Conservation (phyloP, 1,140 invertebrate species). For the Hyphantria cunea region DNA sequence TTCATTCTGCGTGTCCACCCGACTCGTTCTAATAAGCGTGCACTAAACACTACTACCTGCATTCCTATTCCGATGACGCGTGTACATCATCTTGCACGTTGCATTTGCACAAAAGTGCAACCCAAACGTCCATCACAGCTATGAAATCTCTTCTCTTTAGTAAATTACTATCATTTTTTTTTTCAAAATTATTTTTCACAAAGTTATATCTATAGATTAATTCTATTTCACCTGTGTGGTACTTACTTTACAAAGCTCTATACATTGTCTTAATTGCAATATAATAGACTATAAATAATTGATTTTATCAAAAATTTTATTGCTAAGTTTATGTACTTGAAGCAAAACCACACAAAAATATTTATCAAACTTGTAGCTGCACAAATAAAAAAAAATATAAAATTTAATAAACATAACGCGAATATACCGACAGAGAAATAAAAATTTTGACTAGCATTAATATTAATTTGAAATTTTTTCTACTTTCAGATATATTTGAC, state of each 20-base stretch:
- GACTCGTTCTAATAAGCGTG: slow-evolving; percentile 34
- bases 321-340: slow-evolving; percentile 70
- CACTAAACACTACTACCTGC: slow-evolving; percentile 45
- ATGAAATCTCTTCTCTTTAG: slow-evolving; percentile 73
- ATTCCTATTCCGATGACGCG: slow-evolving; percentile 25
- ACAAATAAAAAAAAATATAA: slow-evolving; percentile 47
- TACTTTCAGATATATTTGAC: slow-evolving; percentile 71
- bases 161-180: slow-evolving; percentile 50
- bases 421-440: slow-evolving; percentile 52
- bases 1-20: background rate
- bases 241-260: slow-evolving; percentile 80
- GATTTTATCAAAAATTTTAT: slow-evolving; percentile 78
- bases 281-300: slow-evolving; percentile 76
- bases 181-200: slow-evolving; percentile 52
- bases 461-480: slow-evolving; percentile 58
- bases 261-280: slow-evolving; percentile 78
- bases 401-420: slow-evolving; percentile 33
- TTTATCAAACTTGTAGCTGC: slow-evolving; percentile 43
- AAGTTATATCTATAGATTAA: slow-evolving; percentile 60
- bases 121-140: slow-evolving; percentile 73
- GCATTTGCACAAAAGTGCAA: slow-evolving; percentile 72
- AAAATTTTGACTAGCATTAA: slow-evolving; percentile 75
- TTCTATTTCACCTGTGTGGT: slow-evolving; percentile 73
- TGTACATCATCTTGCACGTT: slow-evolving; percentile 46
- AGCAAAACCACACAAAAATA: slow-evolving; percentile 65